Percentiles rank a stretch among this genome's conserved stretches.
Conservation (phyloP, 2,888 invertebrate species). For the Reticulitermes lucifugus region DNA sequence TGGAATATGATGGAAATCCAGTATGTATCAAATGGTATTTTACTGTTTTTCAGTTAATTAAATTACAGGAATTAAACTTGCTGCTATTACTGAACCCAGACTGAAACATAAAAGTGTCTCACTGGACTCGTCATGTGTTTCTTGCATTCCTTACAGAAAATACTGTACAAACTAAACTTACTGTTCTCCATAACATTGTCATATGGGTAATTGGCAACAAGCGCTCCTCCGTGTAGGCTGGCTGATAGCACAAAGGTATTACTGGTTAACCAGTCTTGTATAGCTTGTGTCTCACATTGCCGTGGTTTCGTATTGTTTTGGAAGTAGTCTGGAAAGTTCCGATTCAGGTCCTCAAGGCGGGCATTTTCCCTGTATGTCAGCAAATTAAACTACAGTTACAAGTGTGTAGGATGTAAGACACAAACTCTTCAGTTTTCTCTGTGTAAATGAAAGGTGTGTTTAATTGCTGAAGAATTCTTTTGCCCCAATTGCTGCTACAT, state of each 20-base stretch:
- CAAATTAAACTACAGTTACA: slow-evolving; percentile 18
- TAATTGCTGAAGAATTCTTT: too few species aligned
- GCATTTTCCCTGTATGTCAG: slow-evolving; percentile 58
- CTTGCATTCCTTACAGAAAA: background rate
- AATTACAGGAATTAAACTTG: background rate
- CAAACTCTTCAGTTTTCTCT: background rate
- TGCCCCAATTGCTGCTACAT: too few species aligned
- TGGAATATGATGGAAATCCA: slow-evolving; percentile 12
- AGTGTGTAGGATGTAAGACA: background rate
- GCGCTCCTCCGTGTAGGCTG: slow-evolving; percentile 74
- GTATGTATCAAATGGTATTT: background rate
- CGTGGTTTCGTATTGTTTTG: slow-evolving; percentile 45
- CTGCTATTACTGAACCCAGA: background rate
- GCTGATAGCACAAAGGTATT: slow-evolving; percentile 73
- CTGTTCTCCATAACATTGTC: slow-evolving; percentile 67
- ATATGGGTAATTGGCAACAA: slow-evolving; percentile 78
- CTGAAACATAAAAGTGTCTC: background rate
- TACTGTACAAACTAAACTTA: slow-evolving; percentile 56
- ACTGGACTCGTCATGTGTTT: background rate
- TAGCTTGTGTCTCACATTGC: slow-evolving; percentile 71
- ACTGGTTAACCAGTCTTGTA: slow-evolving; percentile 70
- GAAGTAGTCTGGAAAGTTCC: slow-evolving; percentile 72
- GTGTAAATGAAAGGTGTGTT: too few species aligned
- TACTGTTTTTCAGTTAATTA: background rate
- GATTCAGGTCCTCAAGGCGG: slow-evolving; percentile 64